These are phyloP conservation scores for Knipowitschia caucasica DNA, from an alignment of 2,797 vertebrate species.

Conservation along the genomic window DNA sequence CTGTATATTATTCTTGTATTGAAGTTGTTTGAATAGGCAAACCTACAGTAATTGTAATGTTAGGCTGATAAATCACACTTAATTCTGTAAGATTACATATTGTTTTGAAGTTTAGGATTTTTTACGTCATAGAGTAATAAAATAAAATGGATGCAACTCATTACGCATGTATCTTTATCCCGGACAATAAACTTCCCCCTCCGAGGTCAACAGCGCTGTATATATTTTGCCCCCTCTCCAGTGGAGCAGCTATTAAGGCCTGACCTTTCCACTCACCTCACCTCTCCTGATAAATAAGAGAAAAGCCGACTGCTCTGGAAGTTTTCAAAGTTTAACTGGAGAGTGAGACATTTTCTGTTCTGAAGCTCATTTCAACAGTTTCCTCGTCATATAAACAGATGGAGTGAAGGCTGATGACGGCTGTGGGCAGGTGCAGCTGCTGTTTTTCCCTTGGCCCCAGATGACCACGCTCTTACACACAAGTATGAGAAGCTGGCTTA, in stretches of 20 bases:
- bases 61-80: too few species aligned
- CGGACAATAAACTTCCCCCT: not conserved
- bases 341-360: not conserved
- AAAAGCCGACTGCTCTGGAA: not conserved
- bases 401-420: not conserved
- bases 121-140: too few species aligned
- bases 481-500: not conserved
- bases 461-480: not conserved
- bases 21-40: too few species aligned
- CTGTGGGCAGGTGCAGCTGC: conserved; percentile 15
- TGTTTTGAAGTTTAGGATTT: too few species aligned
- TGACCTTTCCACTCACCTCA: not conserved
- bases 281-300: not conserved
- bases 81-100: too few species aligned
- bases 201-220: not conserved
- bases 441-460: conserved; percentile 2
- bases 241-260: not conserved
- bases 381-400: not conserved
- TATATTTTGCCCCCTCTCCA: not conserved
- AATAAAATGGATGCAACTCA: too few species aligned
- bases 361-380: not conserved
- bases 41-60: too few species aligned
- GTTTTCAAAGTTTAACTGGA: not conserved
- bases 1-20: too few species aligned
- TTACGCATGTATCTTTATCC: not conserved